phyloP scores from a whole-genome alignment of 2,888 invertebrate genomes.

The Stenurella melanura region DNA sequence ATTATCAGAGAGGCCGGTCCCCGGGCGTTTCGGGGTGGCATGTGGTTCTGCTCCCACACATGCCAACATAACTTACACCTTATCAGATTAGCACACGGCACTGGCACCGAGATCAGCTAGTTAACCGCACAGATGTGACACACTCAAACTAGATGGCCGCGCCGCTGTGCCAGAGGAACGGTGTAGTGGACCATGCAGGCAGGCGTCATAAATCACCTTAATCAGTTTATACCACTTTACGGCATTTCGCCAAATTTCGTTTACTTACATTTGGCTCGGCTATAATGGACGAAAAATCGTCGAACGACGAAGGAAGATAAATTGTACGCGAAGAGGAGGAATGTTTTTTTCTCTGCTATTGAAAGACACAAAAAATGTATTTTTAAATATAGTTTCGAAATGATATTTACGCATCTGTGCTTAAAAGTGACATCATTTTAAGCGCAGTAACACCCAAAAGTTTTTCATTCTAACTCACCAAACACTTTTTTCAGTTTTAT shows the following conservation, averaged over 20 bases:
- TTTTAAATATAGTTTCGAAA: too few relatives aligned
- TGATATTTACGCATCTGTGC: too few relatives aligned
- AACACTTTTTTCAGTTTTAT: too few relatives aligned
- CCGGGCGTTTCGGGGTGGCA: slow-evolving; percentile 47
- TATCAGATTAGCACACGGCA: slow-evolving; percentile 61
- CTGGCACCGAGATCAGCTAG: slow-evolving; percentile 46
- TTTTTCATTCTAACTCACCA: too few relatives aligned
- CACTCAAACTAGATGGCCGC: slow-evolving; percentile 47
- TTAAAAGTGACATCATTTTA: too few relatives aligned
- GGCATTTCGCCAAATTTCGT: slow-evolving; percentile 44
- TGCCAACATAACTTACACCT: slow-evolving; percentile 62
- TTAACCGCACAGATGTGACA: slow-evolving; percentile 57
- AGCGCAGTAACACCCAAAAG: too few relatives aligned
- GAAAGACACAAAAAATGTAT: not conserved
- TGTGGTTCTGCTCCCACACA: slow-evolving; percentile 61
- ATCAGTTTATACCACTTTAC: slow-evolving; percentile 50
- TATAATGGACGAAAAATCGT: not conserved
- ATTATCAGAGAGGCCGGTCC: slow-evolving; percentile 57
- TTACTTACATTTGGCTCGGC: slow-evolving; percentile 19
- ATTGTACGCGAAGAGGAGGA: not conserved
- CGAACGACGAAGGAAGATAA: slow-evolving; percentile 14
- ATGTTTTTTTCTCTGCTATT: not conserved
- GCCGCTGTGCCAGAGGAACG: slow-evolving; percentile 10
- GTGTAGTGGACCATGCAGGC: slow-evolving; percentile 8
- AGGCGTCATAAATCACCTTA: slow-evolving; percentile 49